Percentiles rank a stretch among this genome's conserved stretches.
Evolutionary conservation across 2,797 vertebrate species (phyloP).

Genomic region (Xenentodon cancila): DNA sequence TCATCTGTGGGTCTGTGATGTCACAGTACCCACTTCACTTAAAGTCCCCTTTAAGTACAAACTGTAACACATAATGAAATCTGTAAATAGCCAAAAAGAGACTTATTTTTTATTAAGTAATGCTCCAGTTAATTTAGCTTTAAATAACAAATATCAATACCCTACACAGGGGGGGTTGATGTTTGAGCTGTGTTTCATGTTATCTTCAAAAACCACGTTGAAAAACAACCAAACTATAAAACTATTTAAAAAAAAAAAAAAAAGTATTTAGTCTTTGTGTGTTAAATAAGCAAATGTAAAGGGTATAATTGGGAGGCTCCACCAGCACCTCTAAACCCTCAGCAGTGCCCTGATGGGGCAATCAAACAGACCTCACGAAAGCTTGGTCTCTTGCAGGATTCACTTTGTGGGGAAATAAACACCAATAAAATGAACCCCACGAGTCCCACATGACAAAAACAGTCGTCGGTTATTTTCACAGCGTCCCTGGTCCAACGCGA

Average conservation of each 20-base stretch:
- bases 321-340: neutral
- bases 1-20: no score
- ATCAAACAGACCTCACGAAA: conserved; percentile 8
- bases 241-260: conserved; percentile 1
- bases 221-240: conserved; percentile 1
- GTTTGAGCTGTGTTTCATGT: neutral
- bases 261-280: neutral
- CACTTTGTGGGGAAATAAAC: conserved; percentile 6
- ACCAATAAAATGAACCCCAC: conserved; percentile 24
- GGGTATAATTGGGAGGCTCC: neutral
- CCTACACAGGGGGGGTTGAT: no score
- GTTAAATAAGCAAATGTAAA: conserved; percentile 17
- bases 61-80: no score
- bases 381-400: neutral
- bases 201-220: neutral
- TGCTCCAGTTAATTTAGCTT: no score
- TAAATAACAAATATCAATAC: no score
- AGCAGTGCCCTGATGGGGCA: conserved; percentile 18
- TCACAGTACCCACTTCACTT: no score
- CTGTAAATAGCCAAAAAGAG: no score
- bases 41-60: no score
- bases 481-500: neutral
- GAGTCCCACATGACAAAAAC: conserved; percentile 8
- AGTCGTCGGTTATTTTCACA: conserved; percentile 3
- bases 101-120: no score